These are phyloP conservation scores for Drosophila engyochracea DNA, from an alignment of 2,888 invertebrate species.

Conservation along the genomic window DNA sequence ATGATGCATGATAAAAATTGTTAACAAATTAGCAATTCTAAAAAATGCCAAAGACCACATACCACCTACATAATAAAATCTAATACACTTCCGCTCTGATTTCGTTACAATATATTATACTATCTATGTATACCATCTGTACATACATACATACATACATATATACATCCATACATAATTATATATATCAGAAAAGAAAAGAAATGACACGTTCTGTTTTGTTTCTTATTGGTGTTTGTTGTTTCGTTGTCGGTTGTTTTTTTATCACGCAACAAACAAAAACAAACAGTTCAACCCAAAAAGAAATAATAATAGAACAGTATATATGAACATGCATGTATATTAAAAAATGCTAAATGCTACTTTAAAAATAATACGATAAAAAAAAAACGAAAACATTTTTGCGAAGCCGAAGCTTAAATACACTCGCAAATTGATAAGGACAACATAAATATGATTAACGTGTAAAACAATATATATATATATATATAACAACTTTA, in stretches of 20 bases:
- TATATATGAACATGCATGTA: neutral
- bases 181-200: constrained; percentile 19
- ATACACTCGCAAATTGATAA: neutral
- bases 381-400: neutral
- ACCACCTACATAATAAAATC: constrained; percentile 18
- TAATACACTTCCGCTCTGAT: constrained; percentile 54
- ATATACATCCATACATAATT: neutral
- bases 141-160: neutral
- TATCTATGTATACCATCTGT: constrained; percentile 13
- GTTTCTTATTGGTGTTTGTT: neutral
- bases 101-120: constrained; percentile 13
- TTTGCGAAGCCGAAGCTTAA: neutral
- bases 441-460: neutral
- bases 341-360: constrained; percentile 22
- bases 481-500: neutral
- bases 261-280: constrained; percentile 37
- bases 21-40: constrained; percentile 46
- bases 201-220: constrained; percentile 39
- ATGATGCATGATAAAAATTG: constrained; percentile 22
- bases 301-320: constrained; percentile 7
- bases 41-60: constrained; percentile 22
- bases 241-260: constrained; percentile 5
- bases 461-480: neutral
- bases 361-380: constrained; percentile 1
- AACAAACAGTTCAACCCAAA: constrained; percentile 4